phyloP scores from a whole-genome alignment of 2,797 vertebrate genomes.

The Lophura swinhoii region DNA sequence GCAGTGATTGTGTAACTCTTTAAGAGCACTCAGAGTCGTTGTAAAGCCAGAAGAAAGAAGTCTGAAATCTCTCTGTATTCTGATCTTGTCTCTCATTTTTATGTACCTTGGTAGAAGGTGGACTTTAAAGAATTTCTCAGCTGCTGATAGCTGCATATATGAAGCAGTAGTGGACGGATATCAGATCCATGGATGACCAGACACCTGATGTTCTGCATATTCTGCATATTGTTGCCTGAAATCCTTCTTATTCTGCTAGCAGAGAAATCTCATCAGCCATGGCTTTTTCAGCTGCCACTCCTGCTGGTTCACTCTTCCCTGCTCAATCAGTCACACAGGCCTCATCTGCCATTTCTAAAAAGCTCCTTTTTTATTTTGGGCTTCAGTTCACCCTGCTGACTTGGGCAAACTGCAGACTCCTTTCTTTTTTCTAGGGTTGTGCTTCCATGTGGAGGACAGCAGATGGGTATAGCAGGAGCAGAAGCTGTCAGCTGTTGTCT shows the following conservation, averaged over 20 bases:
- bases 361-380: neutral
- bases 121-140: neutral
- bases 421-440: neutral
- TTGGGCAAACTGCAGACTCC: accelerated
- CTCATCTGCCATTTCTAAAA: neutral
- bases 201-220: neutral
- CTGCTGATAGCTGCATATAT: neutral
- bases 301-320: neutral
- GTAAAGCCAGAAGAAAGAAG: neutral
- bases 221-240: neutral
- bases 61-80: neutral
- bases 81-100: neutral
- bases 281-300: neutral
- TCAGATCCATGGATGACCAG: neutral
- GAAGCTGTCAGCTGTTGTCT: neutral
- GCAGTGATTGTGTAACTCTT: conserved; percentile 3
- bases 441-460: accelerated
- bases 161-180: neutral
- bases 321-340: neutral
- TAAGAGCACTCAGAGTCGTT: neutral
- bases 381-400: neutral
- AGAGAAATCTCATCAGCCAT: neutral
- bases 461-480: neutral
- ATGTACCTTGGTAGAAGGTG: neutral
- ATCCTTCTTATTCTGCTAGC: neutral